Evolutionary conservation across 2,888 invertebrate genomes (phyloP), one percentile per base, ranked within the genome.

Genomic region (Drosophila robusta): DNA sequence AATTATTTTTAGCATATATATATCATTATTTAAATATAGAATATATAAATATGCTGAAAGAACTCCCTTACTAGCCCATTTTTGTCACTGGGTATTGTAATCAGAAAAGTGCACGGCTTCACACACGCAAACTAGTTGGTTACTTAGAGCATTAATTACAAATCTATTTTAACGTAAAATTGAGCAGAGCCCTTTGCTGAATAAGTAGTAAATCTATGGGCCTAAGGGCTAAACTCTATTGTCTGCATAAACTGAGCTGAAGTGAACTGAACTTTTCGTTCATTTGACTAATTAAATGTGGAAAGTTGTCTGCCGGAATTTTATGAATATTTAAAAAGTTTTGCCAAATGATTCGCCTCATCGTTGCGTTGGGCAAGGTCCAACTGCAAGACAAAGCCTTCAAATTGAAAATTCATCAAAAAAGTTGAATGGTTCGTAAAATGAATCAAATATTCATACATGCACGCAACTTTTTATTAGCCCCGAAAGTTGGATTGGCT

Each of bases 331-430:
- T 85, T 85, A 82, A 89, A 85, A 81, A 85, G 66, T 76, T 73
- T 45, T 39, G 44, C 57, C 68, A 82, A 85, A 71, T 83, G 80
- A 80, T 86, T 80, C 51, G 65, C 62, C 57, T 47, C 61, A 58
- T 55, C 63, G 62, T 50, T 52, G 34, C 29, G 64, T 12, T 57
- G 29, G 24, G 54, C 16, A 11, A 0, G 11, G 32, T 34, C 12
- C 34, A 34, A 26, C 12, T 11, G 45, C 56, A 72, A 87, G 79
- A 85, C 89, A 78, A 82, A 71, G 78, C 72, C 70, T 70, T 73
- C 78, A 76, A 88, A 89, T 89, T 82, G 87, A 78, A 90, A 89
- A 90, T 88, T 89, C 90, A 90, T 87, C 88, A 85, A 72, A 89
- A 85, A 87, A 89, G 82, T 85, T 85, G 75, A 76, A 84, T 61